Evolutionary conservation across 2,888 invertebrate genomes (phyloP).

Genomic region (Drosophila kuntzei): DNA sequence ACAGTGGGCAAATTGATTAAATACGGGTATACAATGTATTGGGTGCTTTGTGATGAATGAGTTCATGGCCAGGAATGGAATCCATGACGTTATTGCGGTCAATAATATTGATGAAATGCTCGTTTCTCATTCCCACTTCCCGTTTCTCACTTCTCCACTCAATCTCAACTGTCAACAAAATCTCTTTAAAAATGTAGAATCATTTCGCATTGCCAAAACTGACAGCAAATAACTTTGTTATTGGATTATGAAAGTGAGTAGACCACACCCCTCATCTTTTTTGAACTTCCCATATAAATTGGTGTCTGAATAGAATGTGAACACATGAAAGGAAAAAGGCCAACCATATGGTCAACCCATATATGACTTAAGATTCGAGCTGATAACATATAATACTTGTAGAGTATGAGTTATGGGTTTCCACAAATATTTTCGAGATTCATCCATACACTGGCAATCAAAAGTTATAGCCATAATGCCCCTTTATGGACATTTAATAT

Average conservation of each 20-base stretch:
- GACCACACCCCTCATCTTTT: conserved; percentile 15
- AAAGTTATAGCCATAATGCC: conserved; percentile 76
- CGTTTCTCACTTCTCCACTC: conserved; percentile 24
- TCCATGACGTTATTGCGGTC: conserved; percentile 72
- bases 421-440: conserved; percentile 47
- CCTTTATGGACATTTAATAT: conserved; percentile 77
- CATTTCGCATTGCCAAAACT: conserved; percentile 68
- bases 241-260: conserved; percentile 50
- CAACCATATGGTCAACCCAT: conserved; percentile 23
- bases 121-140: neutral
- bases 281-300: conserved; percentile 35
- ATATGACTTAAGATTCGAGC: conserved; percentile 47
- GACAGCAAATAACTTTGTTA: conserved; percentile 18
- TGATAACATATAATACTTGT: conserved; percentile 48
- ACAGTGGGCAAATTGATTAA: conserved; percentile 27
- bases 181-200: conserved; percentile 76
- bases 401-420: conserved; percentile 63
- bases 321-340: conserved; percentile 24
- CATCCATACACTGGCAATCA: conserved; percentile 52
- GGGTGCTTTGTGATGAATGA: conserved; percentile 53
- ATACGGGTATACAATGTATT: conserved; percentile 10
- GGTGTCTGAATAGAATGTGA: conserved; percentile 41
- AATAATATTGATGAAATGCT: no score
- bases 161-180: conserved; percentile 71
- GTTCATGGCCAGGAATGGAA: conserved; percentile 57